These are phyloP conservation scores for Sogatella furcifera DNA, from an alignment of 1,140 invertebrate species.

Conservation along the genomic window DNA sequence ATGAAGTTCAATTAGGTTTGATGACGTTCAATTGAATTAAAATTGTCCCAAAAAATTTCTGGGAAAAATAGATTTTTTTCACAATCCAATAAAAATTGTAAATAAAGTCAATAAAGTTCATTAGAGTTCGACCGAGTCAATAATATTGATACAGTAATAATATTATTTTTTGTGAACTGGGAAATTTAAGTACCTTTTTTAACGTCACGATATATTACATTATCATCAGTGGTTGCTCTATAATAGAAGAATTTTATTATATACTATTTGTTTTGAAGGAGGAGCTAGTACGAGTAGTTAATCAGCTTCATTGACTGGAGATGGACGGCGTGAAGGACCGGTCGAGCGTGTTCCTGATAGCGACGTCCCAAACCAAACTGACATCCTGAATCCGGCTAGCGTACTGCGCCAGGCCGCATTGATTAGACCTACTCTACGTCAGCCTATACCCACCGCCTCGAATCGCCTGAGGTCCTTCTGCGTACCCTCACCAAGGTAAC, in stretches of 20 bases:
- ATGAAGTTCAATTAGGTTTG: no score
- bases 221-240: not conserved
- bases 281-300: conserved; percentile 77
- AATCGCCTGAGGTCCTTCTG: conserved; percentile 85
- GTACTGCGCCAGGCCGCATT: conserved; percentile 87
- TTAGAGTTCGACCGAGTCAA: no score
- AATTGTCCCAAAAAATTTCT: no score
- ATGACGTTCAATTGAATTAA: no score
- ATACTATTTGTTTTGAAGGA: conserved; percentile 21
- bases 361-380: conserved; percentile 93
- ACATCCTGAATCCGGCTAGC: conserved; percentile 87
- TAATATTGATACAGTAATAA: no score
- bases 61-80: no score
- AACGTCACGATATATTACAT: no score
- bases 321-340: conserved; percentile 93
- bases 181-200: no score
- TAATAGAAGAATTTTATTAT: conserved; percentile 3
- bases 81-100: no score
- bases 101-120: no score
- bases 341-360: conserved; percentile 87
- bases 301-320: conserved; percentile 94
- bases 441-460: conserved; percentile 67
- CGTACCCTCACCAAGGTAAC: conserved; percentile 77
- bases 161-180: no score
- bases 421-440: conserved; percentile 90